Evolutionary conservation across 2,113 vertebrate species (phyloP).

Genomic region (Takifugu flavidus): DNA sequence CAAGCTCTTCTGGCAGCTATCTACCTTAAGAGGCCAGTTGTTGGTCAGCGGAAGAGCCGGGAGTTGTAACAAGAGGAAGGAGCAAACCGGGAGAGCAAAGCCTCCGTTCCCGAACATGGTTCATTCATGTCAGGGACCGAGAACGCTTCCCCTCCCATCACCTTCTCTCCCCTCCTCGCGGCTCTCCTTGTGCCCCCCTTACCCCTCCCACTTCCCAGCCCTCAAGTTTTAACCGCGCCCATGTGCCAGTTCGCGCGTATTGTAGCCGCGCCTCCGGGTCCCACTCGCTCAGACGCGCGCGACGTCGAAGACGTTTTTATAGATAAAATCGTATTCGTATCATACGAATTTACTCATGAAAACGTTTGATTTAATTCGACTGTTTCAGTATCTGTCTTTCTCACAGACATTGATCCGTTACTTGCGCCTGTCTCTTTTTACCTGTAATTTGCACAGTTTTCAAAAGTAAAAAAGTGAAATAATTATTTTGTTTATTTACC

Average conservation of each 20-base stretch:
- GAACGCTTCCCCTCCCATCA: slow-evolving; percentile 30
- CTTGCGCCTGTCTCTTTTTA: too few relatives aligned
- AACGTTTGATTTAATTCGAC: too few relatives aligned
- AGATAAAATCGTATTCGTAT: too few relatives aligned
- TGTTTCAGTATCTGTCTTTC: not conserved
- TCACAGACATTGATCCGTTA: not conserved
- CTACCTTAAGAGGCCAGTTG: slow-evolving; percentile 54
- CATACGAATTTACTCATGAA: too few relatives aligned
- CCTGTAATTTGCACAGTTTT: too few relatives aligned
- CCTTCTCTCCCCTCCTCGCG: slow-evolving; percentile 27
- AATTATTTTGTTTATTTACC: too few relatives aligned
- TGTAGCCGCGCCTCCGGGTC: not conserved
- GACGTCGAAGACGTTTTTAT: too few relatives aligned
- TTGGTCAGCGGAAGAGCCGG: slow-evolving; percentile 27
- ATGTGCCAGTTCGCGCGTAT: not conserved
- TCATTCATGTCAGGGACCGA: slow-evolving; percentile 60
- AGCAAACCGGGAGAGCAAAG: slow-evolving; percentile 53
- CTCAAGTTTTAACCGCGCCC: slow-evolving; percentile 34
- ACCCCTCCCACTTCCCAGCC: slow-evolving; percentile 29
- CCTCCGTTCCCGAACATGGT: slow-evolving; percentile 64
- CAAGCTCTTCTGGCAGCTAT: slow-evolving; percentile 9
- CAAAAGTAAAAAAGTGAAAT: too few relatives aligned
- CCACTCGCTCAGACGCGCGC: not conserved
- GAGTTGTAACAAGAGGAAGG: slow-evolving; percentile 48
- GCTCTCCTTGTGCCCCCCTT: slow-evolving; percentile 16